Evolutionary conservation across 2,888 invertebrate species (phyloP).

Genomic region (Scelioninae gen. 1): DNA sequence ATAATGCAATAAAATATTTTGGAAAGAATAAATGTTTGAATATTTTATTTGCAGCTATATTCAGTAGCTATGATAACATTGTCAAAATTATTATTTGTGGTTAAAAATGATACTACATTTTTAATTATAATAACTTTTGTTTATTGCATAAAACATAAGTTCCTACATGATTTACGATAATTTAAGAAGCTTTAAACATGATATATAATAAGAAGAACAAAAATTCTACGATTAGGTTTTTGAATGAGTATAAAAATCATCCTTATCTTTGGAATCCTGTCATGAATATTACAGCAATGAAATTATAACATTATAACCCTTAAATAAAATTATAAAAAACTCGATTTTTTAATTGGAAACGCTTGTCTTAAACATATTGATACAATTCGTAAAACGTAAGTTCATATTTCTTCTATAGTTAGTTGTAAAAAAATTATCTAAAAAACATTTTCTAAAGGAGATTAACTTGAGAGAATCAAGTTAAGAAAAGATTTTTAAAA

Average conservation of each 20-base stretch:
- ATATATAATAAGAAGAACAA: conserved; percentile 74
- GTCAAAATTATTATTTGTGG: conserved; percentile 27
- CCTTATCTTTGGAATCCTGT: conserved; percentile 78
- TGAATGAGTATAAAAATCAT: conserved; percentile 74
- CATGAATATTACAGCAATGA: conserved; percentile 73
- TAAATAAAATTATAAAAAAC: conserved; percentile 71
- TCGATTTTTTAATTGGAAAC: conserved; percentile 67
- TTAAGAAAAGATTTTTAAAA: too few relatives aligned
- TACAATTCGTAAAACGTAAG: conserved; percentile 76
- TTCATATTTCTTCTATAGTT: neutral
- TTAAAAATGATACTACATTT: conserved; percentile 2
- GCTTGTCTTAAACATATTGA: conserved; percentile 75
- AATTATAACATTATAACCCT: conserved; percentile 71
- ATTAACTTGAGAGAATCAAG: too few relatives aligned
- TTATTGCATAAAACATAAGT: neutral
- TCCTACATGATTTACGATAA: conserved; percentile 44
- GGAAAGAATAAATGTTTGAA: neutral
- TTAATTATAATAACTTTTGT: conserved; percentile 6
- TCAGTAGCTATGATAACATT: conserved; percentile 36
- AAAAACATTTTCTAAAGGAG: too few relatives aligned
- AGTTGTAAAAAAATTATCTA: too few relatives aligned
- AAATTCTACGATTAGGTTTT: conserved; percentile 70
- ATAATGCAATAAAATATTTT: neutral
- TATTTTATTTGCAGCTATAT: conserved; percentile 16
- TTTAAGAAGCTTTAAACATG: conserved; percentile 68